Evolutionary conservation across 1,140 invertebrate genomes (phyloP), one percentile per base, ranked within the genome.

Genomic region (Brevipalpus yothersi): DNA sequence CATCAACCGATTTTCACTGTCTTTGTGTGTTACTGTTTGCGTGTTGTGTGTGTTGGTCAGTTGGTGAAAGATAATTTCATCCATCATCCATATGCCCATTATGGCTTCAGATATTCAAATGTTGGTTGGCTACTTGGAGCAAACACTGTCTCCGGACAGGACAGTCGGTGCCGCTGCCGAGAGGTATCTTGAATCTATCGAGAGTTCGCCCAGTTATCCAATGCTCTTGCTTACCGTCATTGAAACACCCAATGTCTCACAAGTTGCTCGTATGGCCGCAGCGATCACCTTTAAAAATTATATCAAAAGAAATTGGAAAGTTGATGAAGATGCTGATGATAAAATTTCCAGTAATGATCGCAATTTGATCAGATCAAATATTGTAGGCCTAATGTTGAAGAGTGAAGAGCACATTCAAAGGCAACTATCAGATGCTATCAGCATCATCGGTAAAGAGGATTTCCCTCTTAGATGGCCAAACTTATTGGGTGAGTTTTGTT

Each of bases 251-350:
- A 79, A 82, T 63, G 74, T 83, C 31, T 82, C 89, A 63, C 72
- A 82, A 62, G 69, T 82, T 8, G 83, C 94, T 54, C 76, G 88
- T 66, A 75, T 91, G 49, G 83, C 88, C 43, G 86, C 85, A 53
- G 82, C 90, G 51, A 82, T 97, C 65, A 82, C 84, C 15, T 93
- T 98, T 67, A 98, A 98, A 71, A 98, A 98, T 72, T 93, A 83
- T 71, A 80, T 95, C 8, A 95, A 94, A 71, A 75, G 87, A 58
- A 92, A 95, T 73, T 98, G 93, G 93, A 5, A 41, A 42, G 53
- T 56, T 56, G 42, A 55, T 43, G 64, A 65, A 39, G 62, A 87
- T 82, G 86, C 86, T 73, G 73, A 75, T 8, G 82, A 93, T 73
- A 78, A 80, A 63, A 91, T 96, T 65, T 82, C 88, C 68, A 70